phyloP scores from a whole-genome alignment of 2,888 invertebrate genomes.

The Lepidocyrtinus sp. region DNA sequence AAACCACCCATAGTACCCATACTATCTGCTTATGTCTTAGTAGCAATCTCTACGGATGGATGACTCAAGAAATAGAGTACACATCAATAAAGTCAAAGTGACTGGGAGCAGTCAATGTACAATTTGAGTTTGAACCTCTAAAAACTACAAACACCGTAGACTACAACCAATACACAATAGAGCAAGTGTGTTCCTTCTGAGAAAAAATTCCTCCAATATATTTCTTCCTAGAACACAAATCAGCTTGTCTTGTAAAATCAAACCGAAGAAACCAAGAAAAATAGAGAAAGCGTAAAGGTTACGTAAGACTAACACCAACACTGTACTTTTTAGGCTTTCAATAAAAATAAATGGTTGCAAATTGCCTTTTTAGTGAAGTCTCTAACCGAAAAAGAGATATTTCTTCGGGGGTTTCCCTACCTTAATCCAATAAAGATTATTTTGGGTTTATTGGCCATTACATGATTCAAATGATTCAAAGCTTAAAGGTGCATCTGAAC shows the following conservation, averaged over 20 bases:
- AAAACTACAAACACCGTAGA: too few species aligned
- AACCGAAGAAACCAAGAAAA: too few species aligned
- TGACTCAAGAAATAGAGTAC: conserved; percentile 8
- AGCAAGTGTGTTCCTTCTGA: neutral
- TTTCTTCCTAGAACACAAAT: conserved; percentile 7
- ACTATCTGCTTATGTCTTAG: too few species aligned
- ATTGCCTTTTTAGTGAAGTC: neutral
- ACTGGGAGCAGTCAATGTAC: conserved; percentile 42
- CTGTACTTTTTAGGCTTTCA: neutral
- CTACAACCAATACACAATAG: neutral
- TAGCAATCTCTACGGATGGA: conserved; percentile 1
- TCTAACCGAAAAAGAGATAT: neutral
- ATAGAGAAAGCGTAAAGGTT: too few species aligned
- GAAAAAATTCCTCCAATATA: neutral
- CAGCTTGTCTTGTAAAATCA: conserved; percentile 20
- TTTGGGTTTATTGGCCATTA: neutral
- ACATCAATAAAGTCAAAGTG: conserved; percentile 47
- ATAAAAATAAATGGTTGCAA: conserved; percentile 10
- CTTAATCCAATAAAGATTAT: conserved; percentile 1
- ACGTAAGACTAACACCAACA: neutral
- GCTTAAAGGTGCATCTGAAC: neutral
- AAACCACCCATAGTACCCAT: conserved; percentile 20
- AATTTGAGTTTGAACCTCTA: conserved; percentile 6
- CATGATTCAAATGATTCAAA: neutral
- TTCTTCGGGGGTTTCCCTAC: neutral